Conservation (phyloP, 2,113 vertebrate genomes). For the Pedionomus torquatus region DNA sequence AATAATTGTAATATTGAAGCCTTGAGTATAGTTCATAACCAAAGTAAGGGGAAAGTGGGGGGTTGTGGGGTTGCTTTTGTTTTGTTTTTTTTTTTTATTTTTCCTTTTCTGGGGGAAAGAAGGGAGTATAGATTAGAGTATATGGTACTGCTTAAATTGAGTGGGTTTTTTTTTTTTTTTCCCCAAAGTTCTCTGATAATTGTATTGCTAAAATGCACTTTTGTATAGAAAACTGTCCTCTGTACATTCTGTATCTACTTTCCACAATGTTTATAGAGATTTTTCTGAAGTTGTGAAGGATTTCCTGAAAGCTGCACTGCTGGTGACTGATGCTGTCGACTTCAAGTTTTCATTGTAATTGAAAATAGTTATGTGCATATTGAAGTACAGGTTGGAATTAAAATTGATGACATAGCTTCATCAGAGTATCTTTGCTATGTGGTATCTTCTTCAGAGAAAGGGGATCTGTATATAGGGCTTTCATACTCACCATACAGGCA, state of each 20-base stretch:
- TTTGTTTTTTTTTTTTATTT: no score
- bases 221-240: slow-evolving; percentile 72
- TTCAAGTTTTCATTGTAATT: slow-evolving; percentile 70
- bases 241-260: slow-evolving; percentile 79
- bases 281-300: slow-evolving; percentile 69
- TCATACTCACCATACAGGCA: background rate
- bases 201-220: slow-evolving; percentile 74
- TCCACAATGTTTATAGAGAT: slow-evolving; percentile 70
- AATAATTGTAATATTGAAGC: slow-evolving; percentile 16
- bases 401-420: slow-evolving; percentile 59
- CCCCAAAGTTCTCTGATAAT: slow-evolving; percentile 63
- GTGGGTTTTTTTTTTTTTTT: background rate
- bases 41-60: slow-evolving; percentile 69
- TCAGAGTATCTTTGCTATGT: no score
- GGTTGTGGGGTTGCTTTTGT: background rate
- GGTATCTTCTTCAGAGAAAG: slow-evolving; percentile 26
- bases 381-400: slow-evolving; percentile 67
- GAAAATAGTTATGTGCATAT: slow-evolving; percentile 67
- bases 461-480: background rate
- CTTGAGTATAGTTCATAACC: slow-evolving; percentile 70
- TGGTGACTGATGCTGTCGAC: slow-evolving; percentile 43
- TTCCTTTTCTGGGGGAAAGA: background rate
- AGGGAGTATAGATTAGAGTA: slow-evolving; percentile 24
- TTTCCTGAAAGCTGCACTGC: slow-evolving; percentile 49
- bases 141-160: slow-evolving; percentile 59